These are phyloP conservation scores for Cynopterus sphinx DNA, from an alignment of 2,797 vertebrate species.

Conservation along the genomic window DNA sequence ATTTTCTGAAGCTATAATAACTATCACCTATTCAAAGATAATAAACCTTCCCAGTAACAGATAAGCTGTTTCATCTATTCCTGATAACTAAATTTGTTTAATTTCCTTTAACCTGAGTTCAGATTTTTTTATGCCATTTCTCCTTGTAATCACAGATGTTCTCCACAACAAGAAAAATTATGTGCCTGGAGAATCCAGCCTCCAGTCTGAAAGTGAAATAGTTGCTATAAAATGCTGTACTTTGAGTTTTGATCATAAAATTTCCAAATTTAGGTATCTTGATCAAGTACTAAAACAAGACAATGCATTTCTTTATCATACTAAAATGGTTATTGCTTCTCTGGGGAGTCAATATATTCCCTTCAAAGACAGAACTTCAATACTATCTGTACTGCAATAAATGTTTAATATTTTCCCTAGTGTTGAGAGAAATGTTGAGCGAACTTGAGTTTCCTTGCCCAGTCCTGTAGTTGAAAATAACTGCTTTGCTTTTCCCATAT, in stretches of 20 bases:
- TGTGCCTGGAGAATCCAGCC: not conserved
- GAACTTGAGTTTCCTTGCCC: constrained; percentile 74
- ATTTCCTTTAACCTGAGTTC: not conserved
- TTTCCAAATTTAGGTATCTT: not conserved
- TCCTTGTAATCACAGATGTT: not conserved
- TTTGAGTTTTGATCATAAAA: constrained; percentile 50
- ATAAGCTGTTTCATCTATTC: not conserved
- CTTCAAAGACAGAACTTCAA: constrained; percentile 27
- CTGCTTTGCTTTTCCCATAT: constrained; percentile 11
- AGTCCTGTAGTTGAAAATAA: constrained; percentile 61
- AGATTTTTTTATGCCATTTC: not conserved
- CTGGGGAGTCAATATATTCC: not conserved
- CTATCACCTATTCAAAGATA: not conserved
- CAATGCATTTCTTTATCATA: not conserved
- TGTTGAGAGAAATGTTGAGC: constrained; percentile 64
- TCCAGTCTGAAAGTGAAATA: constrained; percentile 21
- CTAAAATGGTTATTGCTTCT: not conserved
- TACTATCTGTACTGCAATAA: constrained; percentile 37
- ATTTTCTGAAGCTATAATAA: not conserved
- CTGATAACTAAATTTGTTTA: not conserved
- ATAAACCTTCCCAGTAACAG: not conserved
- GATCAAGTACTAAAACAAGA: constrained; percentile 24
- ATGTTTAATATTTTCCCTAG: constrained; percentile 52
- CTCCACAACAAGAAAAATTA: not conserved
- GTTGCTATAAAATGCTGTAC: constrained; percentile 35